Evolutionary conservation across 2,797 vertebrate genomes (phyloP).

Genomic region (Aulostomus chinensis): DNA sequence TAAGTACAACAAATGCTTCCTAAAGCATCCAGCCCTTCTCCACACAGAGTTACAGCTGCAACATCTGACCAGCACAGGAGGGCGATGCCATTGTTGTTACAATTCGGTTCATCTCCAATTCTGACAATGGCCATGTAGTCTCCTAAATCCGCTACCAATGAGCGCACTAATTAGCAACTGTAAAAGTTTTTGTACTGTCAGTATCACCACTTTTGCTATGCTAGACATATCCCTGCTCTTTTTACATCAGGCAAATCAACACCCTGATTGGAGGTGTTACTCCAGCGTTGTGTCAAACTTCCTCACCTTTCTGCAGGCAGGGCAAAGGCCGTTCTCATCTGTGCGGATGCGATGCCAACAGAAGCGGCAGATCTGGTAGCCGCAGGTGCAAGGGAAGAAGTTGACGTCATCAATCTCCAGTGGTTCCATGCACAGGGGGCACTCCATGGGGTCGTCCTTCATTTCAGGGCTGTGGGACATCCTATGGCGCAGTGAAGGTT

Average conservation of each 20-base stretch:
- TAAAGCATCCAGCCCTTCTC: too few relatives aligned
- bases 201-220: not conserved
- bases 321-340: constrained; percentile 99
- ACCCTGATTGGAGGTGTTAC: constrained; percentile 1
- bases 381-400: constrained; percentile 99
- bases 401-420: constrained; percentile 99
- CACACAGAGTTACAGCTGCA: too few relatives aligned
- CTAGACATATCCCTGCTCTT: not conserved
- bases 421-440: constrained; percentile 99
- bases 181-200: not conserved
- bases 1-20: too few relatives aligned
- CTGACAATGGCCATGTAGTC: too few relatives aligned
- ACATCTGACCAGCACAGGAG: too few relatives aligned
- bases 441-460: constrained; percentile 99
- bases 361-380: constrained; percentile 99
- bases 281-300: not conserved
- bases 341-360: constrained; percentile 99
- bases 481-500: constrained; percentile 67
- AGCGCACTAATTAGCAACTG: too few relatives aligned
- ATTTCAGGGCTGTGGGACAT: constrained; percentile 99
- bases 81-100: too few relatives aligned
- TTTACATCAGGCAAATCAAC: not conserved
- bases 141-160: too few relatives aligned
- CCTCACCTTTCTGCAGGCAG: constrained; percentile 98
- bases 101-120: too few relatives aligned